Percentiles rank a stretch among this genome's conserved stretches.
phyloP scores from a whole-genome alignment of 2,113 vertebrate genomes.

The pig (Sus scrofa) region DNA sequence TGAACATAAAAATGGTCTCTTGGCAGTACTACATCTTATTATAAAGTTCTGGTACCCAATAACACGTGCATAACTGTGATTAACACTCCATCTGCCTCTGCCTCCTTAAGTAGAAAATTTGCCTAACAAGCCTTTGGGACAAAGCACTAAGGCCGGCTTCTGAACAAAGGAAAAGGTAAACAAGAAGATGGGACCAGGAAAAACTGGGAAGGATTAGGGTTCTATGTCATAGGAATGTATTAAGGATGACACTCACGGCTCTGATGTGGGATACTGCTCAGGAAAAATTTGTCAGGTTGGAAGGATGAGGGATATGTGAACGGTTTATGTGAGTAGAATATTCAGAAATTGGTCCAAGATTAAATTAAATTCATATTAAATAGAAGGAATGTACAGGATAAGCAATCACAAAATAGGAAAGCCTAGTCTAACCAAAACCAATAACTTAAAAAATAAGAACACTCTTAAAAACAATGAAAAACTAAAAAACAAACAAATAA shows the following conservation, averaged over 20 bases:
- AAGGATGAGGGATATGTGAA: not conserved
- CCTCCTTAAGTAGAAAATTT: not conserved
- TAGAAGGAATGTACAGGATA: not conserved
- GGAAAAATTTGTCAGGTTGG: not conserved
- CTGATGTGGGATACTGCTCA: not conserved
- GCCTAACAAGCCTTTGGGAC: not conserved
- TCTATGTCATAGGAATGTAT: not conserved
- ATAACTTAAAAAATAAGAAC: not conserved
- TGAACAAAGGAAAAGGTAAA: not conserved
- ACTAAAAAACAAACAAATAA: too few relatives aligned
- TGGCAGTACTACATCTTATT: not conserved
- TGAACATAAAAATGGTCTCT: not conserved
- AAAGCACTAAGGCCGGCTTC: not conserved
- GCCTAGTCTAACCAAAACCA: not conserved
- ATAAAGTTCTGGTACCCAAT: not conserved
- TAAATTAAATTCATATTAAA: not conserved
- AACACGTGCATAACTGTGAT: not conserved
- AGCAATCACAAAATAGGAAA: slow-evolving; percentile 28
- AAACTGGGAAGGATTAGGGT: not conserved
- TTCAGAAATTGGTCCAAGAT: not conserved
- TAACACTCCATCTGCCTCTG: not conserved
- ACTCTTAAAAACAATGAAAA: not conserved
- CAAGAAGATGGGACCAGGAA: not conserved
- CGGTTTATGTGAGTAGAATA: not conserved
- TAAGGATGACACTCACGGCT: not conserved